A percentile compares a stretch with the other conserved stretches of the same genome.
These are phyloP conservation scores for Hydropotes inermis DNA, from an alignment of 2,113 vertebrate genomes.

Conservation along the genomic window DNA sequence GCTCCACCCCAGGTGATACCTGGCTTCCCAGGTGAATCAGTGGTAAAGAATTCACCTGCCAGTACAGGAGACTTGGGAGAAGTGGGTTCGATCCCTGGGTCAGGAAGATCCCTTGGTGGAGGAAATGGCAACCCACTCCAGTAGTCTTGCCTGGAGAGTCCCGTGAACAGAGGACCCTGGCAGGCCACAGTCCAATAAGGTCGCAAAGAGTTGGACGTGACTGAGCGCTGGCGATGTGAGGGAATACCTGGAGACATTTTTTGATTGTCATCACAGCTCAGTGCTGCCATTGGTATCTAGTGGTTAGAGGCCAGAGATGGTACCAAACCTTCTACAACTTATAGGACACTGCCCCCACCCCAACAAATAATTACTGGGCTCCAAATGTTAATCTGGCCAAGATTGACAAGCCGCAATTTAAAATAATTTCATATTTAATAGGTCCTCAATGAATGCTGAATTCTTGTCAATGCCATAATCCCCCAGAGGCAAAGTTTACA, in stretches of 20 bases:
- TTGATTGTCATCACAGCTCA: background rate
- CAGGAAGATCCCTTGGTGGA: background rate
- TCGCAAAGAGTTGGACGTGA: background rate
- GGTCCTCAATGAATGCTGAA: background rate
- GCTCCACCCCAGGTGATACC: background rate
- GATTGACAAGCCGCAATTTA: background rate
- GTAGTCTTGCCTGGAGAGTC: background rate
- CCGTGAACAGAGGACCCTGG: background rate
- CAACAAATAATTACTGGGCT: background rate
- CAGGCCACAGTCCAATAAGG: background rate
- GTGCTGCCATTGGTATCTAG: background rate
- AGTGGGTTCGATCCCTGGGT: background rate
- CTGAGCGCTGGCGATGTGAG: background rate
- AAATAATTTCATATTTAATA: slow-evolving; percentile 3
- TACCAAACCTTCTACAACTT: background rate
- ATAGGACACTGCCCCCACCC: background rate
- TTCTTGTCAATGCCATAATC: background rate
- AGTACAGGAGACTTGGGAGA: background rate
- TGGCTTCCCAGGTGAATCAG: background rate
- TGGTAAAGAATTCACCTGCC: background rate
- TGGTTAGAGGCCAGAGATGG: background rate
- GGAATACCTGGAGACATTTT: background rate
- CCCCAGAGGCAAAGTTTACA: background rate
- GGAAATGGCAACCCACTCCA: background rate
- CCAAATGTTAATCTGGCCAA: background rate